Conservation (phyloP, 2,888 invertebrate species). For the Callimorpha dominula region DNA sequence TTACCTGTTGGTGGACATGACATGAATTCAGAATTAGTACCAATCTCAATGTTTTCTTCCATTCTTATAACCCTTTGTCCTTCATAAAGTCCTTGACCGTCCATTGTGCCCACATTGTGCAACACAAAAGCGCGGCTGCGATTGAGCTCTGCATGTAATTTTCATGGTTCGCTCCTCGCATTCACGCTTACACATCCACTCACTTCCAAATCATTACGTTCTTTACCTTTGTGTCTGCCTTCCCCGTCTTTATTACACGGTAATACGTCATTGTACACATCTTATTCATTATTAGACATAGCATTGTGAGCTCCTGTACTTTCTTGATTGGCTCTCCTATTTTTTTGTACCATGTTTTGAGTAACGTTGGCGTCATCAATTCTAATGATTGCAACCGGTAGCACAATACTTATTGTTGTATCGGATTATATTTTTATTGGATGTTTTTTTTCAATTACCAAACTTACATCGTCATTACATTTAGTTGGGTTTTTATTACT, state of each 20-base stretch:
- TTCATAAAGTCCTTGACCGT: conserved; percentile 83
- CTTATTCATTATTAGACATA: conserved; percentile 69
- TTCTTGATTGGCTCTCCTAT: conserved; percentile 80
- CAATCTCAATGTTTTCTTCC: conserved; percentile 54
- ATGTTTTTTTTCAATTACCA: conserved; percentile 63
- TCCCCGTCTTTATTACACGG: conserved; percentile 71
- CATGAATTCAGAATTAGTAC: conserved; percentile 31
- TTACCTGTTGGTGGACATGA: not conserved
- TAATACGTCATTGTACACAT: conserved; percentile 74
- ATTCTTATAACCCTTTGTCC: conserved; percentile 77
- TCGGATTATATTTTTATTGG: conserved; percentile 61
- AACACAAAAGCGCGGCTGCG: conserved; percentile 80
- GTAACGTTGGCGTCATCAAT: conserved; percentile 85
- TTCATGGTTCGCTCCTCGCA: conserved; percentile 82
- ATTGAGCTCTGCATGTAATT: conserved; percentile 82
- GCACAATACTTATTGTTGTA: conserved; percentile 84
- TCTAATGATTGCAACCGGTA: conserved; percentile 84
- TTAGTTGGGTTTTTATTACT: conserved; percentile 80
- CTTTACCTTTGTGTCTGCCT: conserved; percentile 78
- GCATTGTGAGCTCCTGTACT: conserved; percentile 64
- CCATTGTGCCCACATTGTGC: conserved; percentile 71
- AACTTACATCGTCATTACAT: conserved; percentile 83
- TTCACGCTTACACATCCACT: conserved; percentile 80
- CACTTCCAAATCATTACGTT: conserved; percentile 85
- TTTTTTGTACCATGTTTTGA: conserved; percentile 76